Conservation (phyloP, 2,888 invertebrate species). For the Proisotoma minuta region DNA sequence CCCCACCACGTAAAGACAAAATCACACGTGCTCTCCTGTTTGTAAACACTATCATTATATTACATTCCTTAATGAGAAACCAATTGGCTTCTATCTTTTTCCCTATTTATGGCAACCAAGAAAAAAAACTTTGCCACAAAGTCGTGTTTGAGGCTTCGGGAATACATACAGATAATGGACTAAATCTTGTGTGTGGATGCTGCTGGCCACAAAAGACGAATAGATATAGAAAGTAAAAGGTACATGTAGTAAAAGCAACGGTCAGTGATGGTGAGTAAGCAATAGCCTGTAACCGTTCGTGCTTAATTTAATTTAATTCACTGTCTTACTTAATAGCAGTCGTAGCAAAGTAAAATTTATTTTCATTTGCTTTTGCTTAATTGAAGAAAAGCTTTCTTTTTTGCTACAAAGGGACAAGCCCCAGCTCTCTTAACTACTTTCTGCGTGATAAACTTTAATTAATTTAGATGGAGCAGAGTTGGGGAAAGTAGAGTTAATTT, state of each 20-base stretch:
- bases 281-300: slow-evolving; percentile 9
- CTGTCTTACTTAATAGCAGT: slow-evolving; percentile 16
- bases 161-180: background rate
- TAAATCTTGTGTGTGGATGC: background rate
- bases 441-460: slow-evolving; percentile 6
- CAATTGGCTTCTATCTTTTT: slow-evolving; percentile 10
- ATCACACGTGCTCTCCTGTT: slow-evolving; percentile 20
- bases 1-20: slow-evolving; percentile 13
- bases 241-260: too few relatives aligned
- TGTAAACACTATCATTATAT: slow-evolving; percentile 21
- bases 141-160: background rate
- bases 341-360: slow-evolving; percentile 16
- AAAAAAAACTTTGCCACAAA: background rate
- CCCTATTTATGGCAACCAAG: background rate
- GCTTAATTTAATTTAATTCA: slow-evolving; percentile 20
- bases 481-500: background rate
- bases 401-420: slow-evolving; percentile 9
- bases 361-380: slow-evolving; percentile 12
- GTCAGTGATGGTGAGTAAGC: too few relatives aligned
- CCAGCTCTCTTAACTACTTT: slow-evolving; percentile 4
- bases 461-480: slow-evolving; percentile 2
- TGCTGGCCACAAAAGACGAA: too few relatives aligned
- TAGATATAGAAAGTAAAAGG: background rate
- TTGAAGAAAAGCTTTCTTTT: slow-evolving; percentile 13
- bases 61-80: slow-evolving; percentile 9